Conservation (phyloP, 2,888 invertebrate species). For the Polydrusus cervinus region DNA sequence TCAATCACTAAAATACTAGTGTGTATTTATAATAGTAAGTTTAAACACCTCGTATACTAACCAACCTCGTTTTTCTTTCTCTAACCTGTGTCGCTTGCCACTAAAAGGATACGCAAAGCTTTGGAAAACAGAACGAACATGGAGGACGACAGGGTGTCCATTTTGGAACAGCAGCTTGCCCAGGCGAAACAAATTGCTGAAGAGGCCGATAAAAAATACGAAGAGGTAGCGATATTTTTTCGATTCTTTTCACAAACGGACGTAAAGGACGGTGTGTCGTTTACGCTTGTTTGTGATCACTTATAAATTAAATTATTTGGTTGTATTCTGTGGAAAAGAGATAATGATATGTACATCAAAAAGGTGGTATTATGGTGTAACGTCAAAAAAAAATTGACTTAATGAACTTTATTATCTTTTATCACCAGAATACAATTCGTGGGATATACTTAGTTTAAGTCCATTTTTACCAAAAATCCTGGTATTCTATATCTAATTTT, state of each 20-base stretch:
- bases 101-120: constrained; percentile 93
- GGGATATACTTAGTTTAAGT: neutral
- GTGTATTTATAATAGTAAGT: too few species aligned
- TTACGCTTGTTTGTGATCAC: constrained; percentile 4
- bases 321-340: neutral
- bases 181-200: constrained; percentile 99
- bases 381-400: too few species aligned
- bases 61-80: constrained; percentile 32
- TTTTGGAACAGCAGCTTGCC: constrained; percentile 97
- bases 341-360: too few species aligned
- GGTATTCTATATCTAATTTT: neutral
- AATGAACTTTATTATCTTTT: too few species aligned
- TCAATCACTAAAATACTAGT: too few species aligned
- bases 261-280: neutral
- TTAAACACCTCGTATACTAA: constrained; percentile 19
- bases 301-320: neutral
- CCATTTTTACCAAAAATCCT: neutral
- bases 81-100: constrained; percentile 38
- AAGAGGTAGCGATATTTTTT: constrained; percentile 86
- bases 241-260: constrained; percentile 29
- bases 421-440: neutral
- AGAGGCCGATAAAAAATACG: constrained; percentile 99
- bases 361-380: too few species aligned
- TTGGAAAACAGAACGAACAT: constrained; percentile 99
- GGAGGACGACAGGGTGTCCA: constrained; percentile 99